These are phyloP conservation scores for Mallotus villosus DNA, from an alignment of 2,797 vertebrate genomes.

Conservation along the genomic window DNA sequence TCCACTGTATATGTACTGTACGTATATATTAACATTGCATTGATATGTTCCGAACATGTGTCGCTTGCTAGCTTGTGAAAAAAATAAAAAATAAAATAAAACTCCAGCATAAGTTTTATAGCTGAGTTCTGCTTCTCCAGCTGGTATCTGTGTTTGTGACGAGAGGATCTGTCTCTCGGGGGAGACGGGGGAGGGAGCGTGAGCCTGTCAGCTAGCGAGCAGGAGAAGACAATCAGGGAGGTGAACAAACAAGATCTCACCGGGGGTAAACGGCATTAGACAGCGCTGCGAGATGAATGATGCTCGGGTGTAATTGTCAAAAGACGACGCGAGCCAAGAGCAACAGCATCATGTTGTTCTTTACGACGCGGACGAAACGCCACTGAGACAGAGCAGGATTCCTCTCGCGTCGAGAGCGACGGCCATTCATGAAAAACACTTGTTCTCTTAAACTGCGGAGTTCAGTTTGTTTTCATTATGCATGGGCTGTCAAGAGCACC, in stretches of 20 bases:
- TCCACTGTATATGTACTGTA: conserved; percentile 1
- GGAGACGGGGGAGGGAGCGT: conserved; percentile 10
- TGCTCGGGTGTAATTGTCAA: conserved; percentile 47
- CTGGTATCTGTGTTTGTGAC: conserved; percentile 26
- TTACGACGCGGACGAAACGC: background rate
- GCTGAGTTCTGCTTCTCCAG: conserved; percentile 14
- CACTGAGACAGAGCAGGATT: background rate
- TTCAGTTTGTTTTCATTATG: background rate
- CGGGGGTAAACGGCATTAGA: conserved; percentile 55
- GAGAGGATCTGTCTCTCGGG: conserved; percentile 6
- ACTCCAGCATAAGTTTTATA: conserved; percentile 3
- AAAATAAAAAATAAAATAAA: background rate
- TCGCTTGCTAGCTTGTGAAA: conserved; percentile 2
- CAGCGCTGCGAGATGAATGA: conserved; percentile 47
- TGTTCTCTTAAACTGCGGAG: background rate
- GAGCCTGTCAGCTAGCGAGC: background rate
- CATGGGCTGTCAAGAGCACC: background rate
- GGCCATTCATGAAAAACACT: background rate
- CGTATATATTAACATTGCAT: conserved; percentile 4
- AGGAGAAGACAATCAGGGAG: conserved; percentile 16
- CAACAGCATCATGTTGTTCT: conserved; percentile 8
- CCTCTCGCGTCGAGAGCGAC: background rate
- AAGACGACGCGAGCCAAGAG: conserved; percentile 39
- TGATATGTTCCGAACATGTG: background rate
- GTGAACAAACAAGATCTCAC: conserved; percentile 23